Percentiles rank a stretch among this genome's conserved stretches.
Conservation (phyloP, 1,140 invertebrate genomes). For the Drosophila baimaii region DNA sequence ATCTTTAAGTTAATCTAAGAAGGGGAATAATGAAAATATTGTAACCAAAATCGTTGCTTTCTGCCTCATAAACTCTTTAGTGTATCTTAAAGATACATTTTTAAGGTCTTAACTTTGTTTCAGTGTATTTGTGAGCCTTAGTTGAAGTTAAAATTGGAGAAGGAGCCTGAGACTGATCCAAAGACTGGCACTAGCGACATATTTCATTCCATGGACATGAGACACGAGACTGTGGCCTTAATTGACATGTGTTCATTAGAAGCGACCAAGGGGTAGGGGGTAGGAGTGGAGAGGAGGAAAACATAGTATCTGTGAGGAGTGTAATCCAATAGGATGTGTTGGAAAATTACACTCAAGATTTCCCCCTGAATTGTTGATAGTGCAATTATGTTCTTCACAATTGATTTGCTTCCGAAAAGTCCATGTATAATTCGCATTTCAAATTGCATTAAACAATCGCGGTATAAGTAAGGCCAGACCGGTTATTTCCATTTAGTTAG, state of each 20-base stretch:
- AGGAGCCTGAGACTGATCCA: constrained; percentile 32
- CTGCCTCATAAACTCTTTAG: too few relatives aligned
- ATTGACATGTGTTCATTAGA: constrained; percentile 81
- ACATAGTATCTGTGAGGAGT: neutral
- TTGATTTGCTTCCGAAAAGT: neutral
- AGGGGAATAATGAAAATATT: too few relatives aligned
- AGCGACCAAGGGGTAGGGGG: constrained; percentile 33
- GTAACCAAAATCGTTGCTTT: too few relatives aligned
- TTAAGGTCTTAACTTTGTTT: too few relatives aligned
- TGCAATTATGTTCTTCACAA: too few relatives aligned
- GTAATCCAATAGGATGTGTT: neutral
- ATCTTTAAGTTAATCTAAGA: too few relatives aligned
- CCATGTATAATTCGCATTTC: neutral
- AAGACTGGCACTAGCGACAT: constrained; percentile 36
- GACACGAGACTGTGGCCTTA: constrained; percentile 56
- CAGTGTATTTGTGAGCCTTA: constrained; percentile 1
- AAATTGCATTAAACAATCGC: neutral
- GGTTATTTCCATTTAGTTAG: neutral
- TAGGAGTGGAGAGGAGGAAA: neutral
- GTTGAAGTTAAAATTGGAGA: constrained; percentile 34
- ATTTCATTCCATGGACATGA: constrained; percentile 51
- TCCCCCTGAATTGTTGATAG: too few relatives aligned
- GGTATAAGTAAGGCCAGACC: too few relatives aligned
- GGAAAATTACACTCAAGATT: too few relatives aligned
- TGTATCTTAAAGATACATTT: too few relatives aligned